Percentiles rank a stretch among this genome's conserved stretches.
Evolutionary conservation across 2,888 invertebrate genomes (phyloP).

Genomic region (Ctena decussata): DNA sequence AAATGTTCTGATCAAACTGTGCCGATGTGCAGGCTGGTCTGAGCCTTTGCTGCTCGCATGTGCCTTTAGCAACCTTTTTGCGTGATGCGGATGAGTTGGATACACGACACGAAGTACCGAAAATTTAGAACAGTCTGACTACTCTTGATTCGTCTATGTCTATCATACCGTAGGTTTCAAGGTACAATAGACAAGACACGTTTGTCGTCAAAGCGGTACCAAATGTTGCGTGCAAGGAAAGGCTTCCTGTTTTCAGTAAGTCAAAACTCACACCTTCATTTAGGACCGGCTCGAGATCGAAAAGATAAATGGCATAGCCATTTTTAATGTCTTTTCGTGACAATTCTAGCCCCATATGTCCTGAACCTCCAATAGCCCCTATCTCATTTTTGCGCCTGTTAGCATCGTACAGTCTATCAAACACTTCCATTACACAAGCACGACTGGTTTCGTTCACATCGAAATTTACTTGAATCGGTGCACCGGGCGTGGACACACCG

Average conservation of each 20-base stretch:
- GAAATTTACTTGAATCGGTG: too few relatives aligned
- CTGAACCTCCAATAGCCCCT: neutral
- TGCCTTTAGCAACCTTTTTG: too few relatives aligned
- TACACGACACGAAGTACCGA: too few relatives aligned
- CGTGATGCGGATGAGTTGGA: too few relatives aligned
- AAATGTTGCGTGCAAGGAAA: conserved; percentile 4
- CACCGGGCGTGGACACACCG: conserved; percentile 7
- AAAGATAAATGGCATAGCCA: too few relatives aligned
- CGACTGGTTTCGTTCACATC: neutral
- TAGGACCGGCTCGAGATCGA: conserved; percentile 8
- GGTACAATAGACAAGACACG: neutral
- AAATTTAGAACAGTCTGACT: neutral
- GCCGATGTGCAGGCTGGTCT: too few relatives aligned
- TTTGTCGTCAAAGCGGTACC: neutral
- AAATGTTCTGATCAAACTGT: too few relatives aligned
- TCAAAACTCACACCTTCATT: conserved; percentile 14
- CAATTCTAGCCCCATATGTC: neutral
- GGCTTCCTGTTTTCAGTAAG: neutral
- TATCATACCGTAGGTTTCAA: neutral
- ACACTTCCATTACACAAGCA: neutral
- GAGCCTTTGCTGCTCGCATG: too few relatives aligned
- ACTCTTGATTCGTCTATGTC: conserved; percentile 16
- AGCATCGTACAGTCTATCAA: conserved; percentile 1
- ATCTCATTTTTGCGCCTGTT: neutral
- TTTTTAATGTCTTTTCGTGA: neutral